Evolutionary conservation across 2,797 vertebrate species (phyloP), one percentile per base, ranked within the genome.

Genomic region (Mormyrus hasselquistii): DNA sequence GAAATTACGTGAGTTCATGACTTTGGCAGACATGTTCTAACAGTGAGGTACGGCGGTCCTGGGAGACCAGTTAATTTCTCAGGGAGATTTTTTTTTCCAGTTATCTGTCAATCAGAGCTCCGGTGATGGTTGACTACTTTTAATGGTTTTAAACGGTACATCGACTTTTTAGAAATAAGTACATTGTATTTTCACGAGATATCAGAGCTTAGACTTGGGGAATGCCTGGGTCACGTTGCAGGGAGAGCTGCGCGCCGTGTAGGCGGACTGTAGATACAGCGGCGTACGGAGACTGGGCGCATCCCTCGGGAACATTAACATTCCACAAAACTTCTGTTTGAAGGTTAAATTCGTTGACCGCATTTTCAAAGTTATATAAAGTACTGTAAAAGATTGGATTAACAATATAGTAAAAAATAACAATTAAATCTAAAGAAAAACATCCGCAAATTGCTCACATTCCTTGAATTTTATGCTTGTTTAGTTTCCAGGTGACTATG

Each of bases 11-110:
- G 76, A 82, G 41, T 47, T 82, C 76, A 82, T 47, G 76, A 82
- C 38, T 82, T 47, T 47, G 34, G 76, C 19, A 34, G 8, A 47
- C 16, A 47, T 82, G 38, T 79, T 44, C 44, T 41, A 79, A 79
- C 38, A 6, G 34, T n/a, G 76, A 38, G 65, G 65, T 5, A 16
- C 65, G 14, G 12, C 34, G 2, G 14, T 76, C 34, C 69, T 16
- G 69, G 14, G 34, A 38, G 34, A 76, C 34, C 69, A 76, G 12
- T 4, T 76, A 14, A 41, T 76, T 76, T 76, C 69, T 22, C 41
- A 47, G 16, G 73, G 73, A 38, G 14, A 44, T 79, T 79, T 88
- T 91, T 89, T 90, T 90, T 88, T 29, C 25, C 10, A 22, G 88
- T n/a, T 76, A 53, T 69, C 14, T 49, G 49, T 59, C 19, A 55